Base-by-base conservation (phyloP, 2,888 invertebrate genomes). In the Crepidodera aurea region DNA sequence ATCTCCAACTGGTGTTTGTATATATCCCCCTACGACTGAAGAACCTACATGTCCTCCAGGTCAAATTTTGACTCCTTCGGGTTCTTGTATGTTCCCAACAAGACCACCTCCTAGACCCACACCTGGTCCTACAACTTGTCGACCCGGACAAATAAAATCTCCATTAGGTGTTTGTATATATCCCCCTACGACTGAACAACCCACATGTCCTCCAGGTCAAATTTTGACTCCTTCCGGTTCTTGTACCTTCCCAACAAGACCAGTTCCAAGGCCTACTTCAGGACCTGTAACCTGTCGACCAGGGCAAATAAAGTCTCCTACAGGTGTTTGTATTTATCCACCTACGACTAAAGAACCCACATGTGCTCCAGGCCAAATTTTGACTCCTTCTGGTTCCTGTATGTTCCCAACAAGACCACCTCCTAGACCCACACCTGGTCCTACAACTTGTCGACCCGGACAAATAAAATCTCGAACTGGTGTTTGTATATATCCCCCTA, bases 271-370 rank as follows among this genome's bases (percentile, higher is more conserved):
- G 76, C 80, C 80, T 75, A 59, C 46, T 15, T 55, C 62, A 42
- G 71, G 77, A 76, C 80, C 80, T 75, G 3, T 16, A n/a, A 25
- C 46, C 18, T 81, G 40, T 81, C 80, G 66, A 79, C 81, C 68
- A 25, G 69, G 65, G 19, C 63, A 60, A 56, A 51, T 63, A 18
- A 10, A 48, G 18, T 58, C 58, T n/a, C 39, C 60, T 6, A 60
- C 61, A 6, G 72, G 72, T 7, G 44, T 44, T 42, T 72, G 72
- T 34, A 64, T 56, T 18, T 64, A 60, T 16, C 57, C 62, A 10
- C 13, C 60, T 15, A 22, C 22, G 18, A 1, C 54, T 16, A 16
- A 16, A 16, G 7, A 34, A 32, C 63, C 60, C 7, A 22, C 18
- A 16, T 59, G 62, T 39, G 5, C 13, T 6, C 62, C 58, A 25